Percentiles rank a stretch among this genome's conserved stretches.
Conservation (phyloP, 1,140 invertebrate genomes). For the Megathymus violae region DNA sequence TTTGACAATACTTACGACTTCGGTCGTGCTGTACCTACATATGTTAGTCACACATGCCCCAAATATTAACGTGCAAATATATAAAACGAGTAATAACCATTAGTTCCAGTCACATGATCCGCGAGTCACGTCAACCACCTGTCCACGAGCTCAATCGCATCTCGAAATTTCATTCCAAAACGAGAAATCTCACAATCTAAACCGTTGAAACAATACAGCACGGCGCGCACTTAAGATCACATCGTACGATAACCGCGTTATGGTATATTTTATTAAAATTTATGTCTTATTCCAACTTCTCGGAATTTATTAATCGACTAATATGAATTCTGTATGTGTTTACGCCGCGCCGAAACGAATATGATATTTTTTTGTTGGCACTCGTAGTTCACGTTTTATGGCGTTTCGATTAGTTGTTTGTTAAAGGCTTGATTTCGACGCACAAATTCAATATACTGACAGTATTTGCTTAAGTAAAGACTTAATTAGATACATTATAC, state of each 20-base stretch:
- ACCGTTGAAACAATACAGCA: slow-evolving; percentile 67
- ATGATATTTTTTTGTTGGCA: slow-evolving; percentile 56
- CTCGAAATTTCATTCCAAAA: slow-evolving; percentile 48
- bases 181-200: slow-evolving; percentile 53
- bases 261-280: slow-evolving; percentile 79
- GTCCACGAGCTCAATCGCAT: slow-evolving; percentile 49
- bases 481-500: too few relatives aligned
- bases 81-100: slow-evolving; percentile 6
- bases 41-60: too few relatives aligned
- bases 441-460: slow-evolving; percentile 16
- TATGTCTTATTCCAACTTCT: slow-evolving; percentile 79
- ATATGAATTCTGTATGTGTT: slow-evolving; percentile 77
- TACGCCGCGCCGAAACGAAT: slow-evolving; percentile 52
- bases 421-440: too few relatives aligned
- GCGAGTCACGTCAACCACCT: slow-evolving; percentile 52
- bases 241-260: slow-evolving; percentile 53
- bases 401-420: slow-evolving; percentile 28
- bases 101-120: slow-evolving; percentile 6
- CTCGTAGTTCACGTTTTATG: slow-evolving; percentile 32
- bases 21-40: too few relatives aligned
- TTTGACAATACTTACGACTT: too few relatives aligned
- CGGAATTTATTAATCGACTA: slow-evolving; percentile 80
- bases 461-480: too few relatives aligned
- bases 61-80: slow-evolving; percentile 3
- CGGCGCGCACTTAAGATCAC: slow-evolving; percentile 63